phyloP scores from a whole-genome alignment of 2,113 vertebrate genomes.

The Sinocyclocheilus grahami region DNA sequence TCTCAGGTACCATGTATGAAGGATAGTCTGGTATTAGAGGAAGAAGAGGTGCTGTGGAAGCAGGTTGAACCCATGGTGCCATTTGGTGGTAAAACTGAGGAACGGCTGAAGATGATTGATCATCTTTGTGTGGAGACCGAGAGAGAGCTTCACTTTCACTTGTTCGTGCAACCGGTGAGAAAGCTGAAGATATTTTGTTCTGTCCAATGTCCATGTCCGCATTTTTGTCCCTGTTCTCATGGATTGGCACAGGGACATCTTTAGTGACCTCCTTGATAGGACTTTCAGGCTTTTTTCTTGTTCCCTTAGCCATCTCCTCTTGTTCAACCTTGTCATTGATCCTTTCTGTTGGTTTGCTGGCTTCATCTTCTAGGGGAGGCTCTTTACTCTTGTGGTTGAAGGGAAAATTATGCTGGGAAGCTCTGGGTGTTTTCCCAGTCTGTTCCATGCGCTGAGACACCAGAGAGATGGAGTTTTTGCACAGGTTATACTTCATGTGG shows the following conservation, averaged over 20 bases:
- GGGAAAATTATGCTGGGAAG: neutral
- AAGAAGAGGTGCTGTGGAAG: conserved; percentile 77
- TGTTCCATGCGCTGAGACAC: conserved; percentile 85
- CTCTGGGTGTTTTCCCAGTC: conserved; percentile 63
- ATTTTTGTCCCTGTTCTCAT: conserved; percentile 49
- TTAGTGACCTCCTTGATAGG: conserved; percentile 48
- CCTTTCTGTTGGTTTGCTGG: conserved; percentile 27
- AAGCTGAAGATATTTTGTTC: conserved; percentile 79
- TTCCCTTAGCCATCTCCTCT: neutral
- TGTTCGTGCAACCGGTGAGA: conserved; percentile 75
- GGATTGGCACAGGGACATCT: conserved; percentile 52
- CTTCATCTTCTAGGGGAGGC: neutral
- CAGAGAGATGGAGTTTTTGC: conserved; percentile 95
- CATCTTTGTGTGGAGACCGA: conserved; percentile 62
- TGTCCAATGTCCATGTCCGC: conserved; percentile 39
- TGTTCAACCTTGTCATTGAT: conserved; percentile 32
- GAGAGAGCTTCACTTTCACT: conserved; percentile 66
- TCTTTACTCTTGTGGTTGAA: conserved; percentile 56
- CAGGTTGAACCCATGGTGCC: conserved; percentile 78
- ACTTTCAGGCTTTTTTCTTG: conserved; percentile 55
- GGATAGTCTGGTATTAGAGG: conserved; percentile 82
- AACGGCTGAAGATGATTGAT: conserved; percentile 65
- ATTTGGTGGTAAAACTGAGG: conserved; percentile 77
- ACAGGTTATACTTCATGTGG: conserved; percentile 98
- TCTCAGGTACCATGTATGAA: conserved; percentile 81